Percentiles rank a stretch among this genome's conserved stretches.
These are phyloP conservation scores for Adrianichthys oophorus DNA, from an alignment of 2,797 vertebrate genomes.

Conservation along the genomic window DNA sequence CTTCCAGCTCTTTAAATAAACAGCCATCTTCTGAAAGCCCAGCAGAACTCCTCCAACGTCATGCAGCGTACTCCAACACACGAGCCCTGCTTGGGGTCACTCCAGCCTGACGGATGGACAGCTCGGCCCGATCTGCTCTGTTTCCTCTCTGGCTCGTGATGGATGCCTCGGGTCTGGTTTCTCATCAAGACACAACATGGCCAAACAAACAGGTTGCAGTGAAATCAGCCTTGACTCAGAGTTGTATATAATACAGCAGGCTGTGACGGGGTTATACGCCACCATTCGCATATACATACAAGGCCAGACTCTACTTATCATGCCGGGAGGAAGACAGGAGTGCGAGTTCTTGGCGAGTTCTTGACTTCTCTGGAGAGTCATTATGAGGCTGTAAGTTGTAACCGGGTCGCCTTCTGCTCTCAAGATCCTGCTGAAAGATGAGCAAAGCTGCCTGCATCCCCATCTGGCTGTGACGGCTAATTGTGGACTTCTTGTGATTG, in stretches of 20 bases:
- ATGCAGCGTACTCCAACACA: conserved; percentile 50
- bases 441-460: conserved; percentile 52
- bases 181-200: conserved; percentile 63
- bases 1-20: conserved; percentile 77
- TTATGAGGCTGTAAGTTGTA: conserved; percentile 55
- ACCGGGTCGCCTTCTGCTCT: conserved; percentile 51
- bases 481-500: conserved; percentile 78
- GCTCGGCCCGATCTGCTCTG: conserved; percentile 62
- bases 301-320: conserved; percentile 50
- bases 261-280: conserved; percentile 37
- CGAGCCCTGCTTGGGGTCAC: conserved; percentile 44
- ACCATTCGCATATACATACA: conserved; percentile 23
- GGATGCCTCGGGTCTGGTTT: conserved; percentile 65
- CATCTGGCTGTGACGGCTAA: conserved; percentile 75
- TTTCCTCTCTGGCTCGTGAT: conserved; percentile 62
- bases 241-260: conserved; percentile 56
- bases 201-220: conserved; percentile 75
- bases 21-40: conserved; percentile 56
- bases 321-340: conserved; percentile 23
- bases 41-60: conserved; percentile 55
- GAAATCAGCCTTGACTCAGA: conserved; percentile 64
- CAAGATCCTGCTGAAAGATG: conserved; percentile 67
- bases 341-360: conserved; percentile 30
- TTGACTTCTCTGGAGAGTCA: conserved; percentile 42
- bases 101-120: conserved; percentile 62